phyloP scores from a whole-genome alignment of 2,797 vertebrate genomes.

The Hoplostethus atlanticus region DNA sequence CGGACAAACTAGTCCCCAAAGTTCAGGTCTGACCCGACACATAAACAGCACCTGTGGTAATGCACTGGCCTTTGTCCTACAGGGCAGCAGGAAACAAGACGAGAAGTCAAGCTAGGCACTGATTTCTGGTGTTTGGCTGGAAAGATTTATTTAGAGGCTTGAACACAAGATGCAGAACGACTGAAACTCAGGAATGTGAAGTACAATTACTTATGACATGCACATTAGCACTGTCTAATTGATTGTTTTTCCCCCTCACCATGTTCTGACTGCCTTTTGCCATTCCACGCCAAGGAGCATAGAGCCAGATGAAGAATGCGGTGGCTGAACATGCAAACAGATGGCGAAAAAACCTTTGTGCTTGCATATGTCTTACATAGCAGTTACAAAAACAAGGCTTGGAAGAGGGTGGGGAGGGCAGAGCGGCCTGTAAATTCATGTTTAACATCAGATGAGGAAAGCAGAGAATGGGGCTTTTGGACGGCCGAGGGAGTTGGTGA shows the following conservation, averaged over 20 bases:
- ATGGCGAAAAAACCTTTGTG: constrained; percentile 40
- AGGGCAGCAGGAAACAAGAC: constrained; percentile 19
- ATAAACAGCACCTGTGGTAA: constrained; percentile 63
- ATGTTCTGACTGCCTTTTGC: constrained; percentile 10
- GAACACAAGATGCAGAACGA: constrained; percentile 1
- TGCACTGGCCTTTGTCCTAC: constrained; percentile 23
- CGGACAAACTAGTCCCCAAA: constrained; percentile 35
- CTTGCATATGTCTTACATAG: constrained; percentile 54
- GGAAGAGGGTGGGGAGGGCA: constrained; percentile 29
- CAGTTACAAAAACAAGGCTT: constrained; percentile 51
- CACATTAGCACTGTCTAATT: constrained; percentile 35
- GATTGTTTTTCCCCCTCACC: constrained; percentile 19
- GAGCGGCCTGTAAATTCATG: constrained; percentile 50
- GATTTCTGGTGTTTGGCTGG: constrained; percentile 12
- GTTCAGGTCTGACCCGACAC: constrained; percentile 42
- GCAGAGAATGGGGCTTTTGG: constrained; percentile 52
- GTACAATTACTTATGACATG: constrained; percentile 23
- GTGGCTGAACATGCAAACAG: constrained; percentile 54
- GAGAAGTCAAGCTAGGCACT: constrained; percentile 16
- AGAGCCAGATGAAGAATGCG: constrained; percentile 59
- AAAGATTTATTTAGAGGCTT: constrained; percentile 19
- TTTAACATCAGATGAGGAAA: constrained; percentile 74
- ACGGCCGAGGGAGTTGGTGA: constrained; percentile 40
- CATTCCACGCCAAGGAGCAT: constrained; percentile 28
- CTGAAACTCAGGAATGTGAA: constrained; percentile 22